A percentile compares a stretch with the other conserved stretches of the same genome.
Conservation (phyloP, 2,797 vertebrate genomes). For the Uromys caudimaculatus region DNA sequence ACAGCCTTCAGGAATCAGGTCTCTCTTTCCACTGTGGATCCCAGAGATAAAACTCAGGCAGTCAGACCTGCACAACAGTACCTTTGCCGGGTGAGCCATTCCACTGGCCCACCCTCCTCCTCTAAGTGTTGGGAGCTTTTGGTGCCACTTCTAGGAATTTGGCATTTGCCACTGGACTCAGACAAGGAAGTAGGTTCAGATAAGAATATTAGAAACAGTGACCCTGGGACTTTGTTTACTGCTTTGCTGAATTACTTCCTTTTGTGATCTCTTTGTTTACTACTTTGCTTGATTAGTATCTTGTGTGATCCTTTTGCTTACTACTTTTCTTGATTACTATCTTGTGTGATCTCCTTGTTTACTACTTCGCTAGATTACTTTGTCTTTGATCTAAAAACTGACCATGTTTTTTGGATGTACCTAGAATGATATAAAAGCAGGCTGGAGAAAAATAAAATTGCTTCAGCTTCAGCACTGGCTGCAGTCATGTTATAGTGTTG, state of each 20-base stretch:
- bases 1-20: neutral
- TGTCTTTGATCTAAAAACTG: no score
- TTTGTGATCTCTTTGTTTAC: no score
- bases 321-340: no score
- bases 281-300: no score
- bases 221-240: neutral
- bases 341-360: no score
- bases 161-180: neutral
- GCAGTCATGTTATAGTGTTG: neutral
- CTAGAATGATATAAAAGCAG: neutral
- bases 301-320: no score
- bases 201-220: neutral
- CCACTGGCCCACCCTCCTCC: neutral
- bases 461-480: neutral
- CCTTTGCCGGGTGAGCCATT: neutral
- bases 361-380: no score
- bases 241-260: neutral
- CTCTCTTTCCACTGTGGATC: neutral
- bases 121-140: neutral
- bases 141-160: neutral
- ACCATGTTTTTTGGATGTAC: neutral
- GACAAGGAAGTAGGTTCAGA: neutral
- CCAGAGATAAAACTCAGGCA: neutral
- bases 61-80: neutral
- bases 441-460: neutral